Percentiles rank a stretch among this genome's conserved stretches.
Conservation (phyloP, 2,888 invertebrate genomes). For the Hanleya hanleyi region DNA sequence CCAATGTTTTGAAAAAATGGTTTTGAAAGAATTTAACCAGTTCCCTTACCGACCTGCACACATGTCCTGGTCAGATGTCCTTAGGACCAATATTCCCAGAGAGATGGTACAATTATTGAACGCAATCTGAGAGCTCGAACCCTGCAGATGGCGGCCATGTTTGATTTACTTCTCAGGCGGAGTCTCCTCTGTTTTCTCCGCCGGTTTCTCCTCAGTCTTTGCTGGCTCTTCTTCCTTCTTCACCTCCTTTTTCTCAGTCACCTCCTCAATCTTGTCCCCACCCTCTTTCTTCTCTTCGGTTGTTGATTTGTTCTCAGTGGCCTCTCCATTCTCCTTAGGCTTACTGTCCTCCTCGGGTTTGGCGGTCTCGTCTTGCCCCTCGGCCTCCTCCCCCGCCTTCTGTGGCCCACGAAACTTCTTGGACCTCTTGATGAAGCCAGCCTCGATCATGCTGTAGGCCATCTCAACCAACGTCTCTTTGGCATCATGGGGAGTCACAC, state of each 20-base stretch:
- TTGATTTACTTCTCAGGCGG: neutral
- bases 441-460: slow-evolving; percentile 76
- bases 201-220: slow-evolving; percentile 4
- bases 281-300: slow-evolving; percentile 12
- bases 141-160: too few species aligned
- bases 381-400: slow-evolving; percentile 16
- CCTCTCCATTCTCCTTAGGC: slow-evolving; percentile 17
- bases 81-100: too few species aligned
- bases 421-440: slow-evolving; percentile 73
- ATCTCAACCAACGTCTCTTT: slow-evolving; percentile 75
- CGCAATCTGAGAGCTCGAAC: too few species aligned
- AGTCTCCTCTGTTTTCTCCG: neutral
- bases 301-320: slow-evolving; percentile 7
- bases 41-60: too few species aligned
- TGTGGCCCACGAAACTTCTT: slow-evolving; percentile 55
- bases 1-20: too few species aligned
- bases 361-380: slow-evolving; percentile 23
- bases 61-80: too few species aligned
- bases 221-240: slow-evolving; percentile 8
- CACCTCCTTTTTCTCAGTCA: slow-evolving; percentile 2
- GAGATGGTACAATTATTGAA: too few species aligned
- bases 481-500: slow-evolving; percentile 73
- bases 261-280: slow-evolving; percentile 9
- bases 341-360: slow-evolving; percentile 19
- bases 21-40: too few species aligned